Evolutionary conservation across 1,140 invertebrate species (phyloP).

Genomic region (Geopemphigus sp.): DNA sequence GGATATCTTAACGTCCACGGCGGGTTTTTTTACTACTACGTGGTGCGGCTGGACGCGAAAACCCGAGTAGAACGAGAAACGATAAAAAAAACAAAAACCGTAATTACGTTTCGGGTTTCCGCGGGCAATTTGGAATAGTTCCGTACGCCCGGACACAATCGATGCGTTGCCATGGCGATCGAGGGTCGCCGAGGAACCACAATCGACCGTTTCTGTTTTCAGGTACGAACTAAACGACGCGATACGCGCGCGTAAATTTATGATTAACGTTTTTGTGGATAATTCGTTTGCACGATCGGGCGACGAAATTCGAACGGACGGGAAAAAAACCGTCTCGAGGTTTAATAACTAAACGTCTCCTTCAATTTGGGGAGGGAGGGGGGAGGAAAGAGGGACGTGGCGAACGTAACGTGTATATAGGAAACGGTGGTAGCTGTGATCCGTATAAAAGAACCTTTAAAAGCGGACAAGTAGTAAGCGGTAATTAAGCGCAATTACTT

Average conservation of each 20-base stretch:
- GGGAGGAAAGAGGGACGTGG: too few species aligned
- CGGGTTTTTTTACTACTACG: not conserved
- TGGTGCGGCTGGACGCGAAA: not conserved
- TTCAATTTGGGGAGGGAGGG: too few species aligned
- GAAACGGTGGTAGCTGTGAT: not conserved
- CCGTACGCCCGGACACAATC: slow-evolving; percentile 29
- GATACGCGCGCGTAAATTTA: too few species aligned
- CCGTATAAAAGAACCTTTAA: slow-evolving; percentile 21
- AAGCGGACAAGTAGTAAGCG: slow-evolving; percentile 7
- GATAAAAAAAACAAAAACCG: slow-evolving; percentile 37
- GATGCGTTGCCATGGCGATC: slow-evolving; percentile 43
- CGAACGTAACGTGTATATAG: not conserved
- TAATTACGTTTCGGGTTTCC: slow-evolving; percentile 32
- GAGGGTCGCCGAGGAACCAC: slow-evolving; percentile 34
- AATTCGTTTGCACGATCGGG: too few species aligned
- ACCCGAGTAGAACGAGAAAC: not conserved
- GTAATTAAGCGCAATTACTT: slow-evolving; percentile 45
- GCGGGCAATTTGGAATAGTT: slow-evolving; percentile 33
- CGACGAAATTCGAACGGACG: too few species aligned
- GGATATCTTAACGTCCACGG: not conserved
- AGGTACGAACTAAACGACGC: not conserved
- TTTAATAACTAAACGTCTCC: too few species aligned
- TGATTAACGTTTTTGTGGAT: too few species aligned
- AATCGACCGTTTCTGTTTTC: slow-evolving; percentile 36
- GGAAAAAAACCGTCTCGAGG: too few species aligned